These are phyloP conservation scores for Notospermus geniculatus DNA, from an alignment of 1,140 invertebrate species.

Conservation along the genomic window DNA sequence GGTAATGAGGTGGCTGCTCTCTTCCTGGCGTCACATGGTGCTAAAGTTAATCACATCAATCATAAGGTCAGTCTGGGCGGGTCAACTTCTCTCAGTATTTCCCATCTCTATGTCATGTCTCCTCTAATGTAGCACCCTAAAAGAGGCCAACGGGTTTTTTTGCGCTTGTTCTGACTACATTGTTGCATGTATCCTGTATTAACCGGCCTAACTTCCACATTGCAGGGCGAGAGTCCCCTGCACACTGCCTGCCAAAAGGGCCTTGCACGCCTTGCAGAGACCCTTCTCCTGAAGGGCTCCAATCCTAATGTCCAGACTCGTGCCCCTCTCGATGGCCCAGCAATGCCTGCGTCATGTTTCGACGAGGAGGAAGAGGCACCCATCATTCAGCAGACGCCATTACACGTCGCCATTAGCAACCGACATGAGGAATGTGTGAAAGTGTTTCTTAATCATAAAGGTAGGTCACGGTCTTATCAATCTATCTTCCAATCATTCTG, in stretches of 20 bases:
- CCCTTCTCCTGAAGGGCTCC: conserved; percentile 67
- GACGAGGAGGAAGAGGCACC: conserved; percentile 45
- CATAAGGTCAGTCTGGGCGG: conserved; percentile 57
- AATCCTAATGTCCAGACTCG: conserved; percentile 68
- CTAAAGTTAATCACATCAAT: conserved; percentile 71
- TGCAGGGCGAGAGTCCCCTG: conserved; percentile 61
- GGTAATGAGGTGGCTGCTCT: conserved; percentile 70
- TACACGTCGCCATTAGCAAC: conserved; percentile 78
- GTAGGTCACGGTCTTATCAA: too few species aligned
- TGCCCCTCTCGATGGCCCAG: conserved; percentile 20
- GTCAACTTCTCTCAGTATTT: too few species aligned
- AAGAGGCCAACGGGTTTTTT: too few species aligned
- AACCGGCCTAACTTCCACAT: background rate
- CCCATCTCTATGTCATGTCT: too few species aligned
- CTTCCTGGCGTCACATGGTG: conserved; percentile 70
- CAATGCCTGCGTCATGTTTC: conserved; percentile 14
- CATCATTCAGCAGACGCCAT: conserved; percentile 66
- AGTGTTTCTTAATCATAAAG: conserved; percentile 69
- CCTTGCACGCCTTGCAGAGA: conserved; percentile 63
- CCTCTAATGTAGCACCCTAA: too few species aligned
- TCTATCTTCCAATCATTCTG: too few species aligned
- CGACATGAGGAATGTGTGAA: conserved; percentile 69
- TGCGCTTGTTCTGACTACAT: too few species aligned
- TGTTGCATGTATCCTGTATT: too few species aligned
- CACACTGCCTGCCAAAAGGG: conserved; percentile 76